Evolutionary conservation across 2,797 vertebrate species (phyloP), one percentile per base, ranked within the genome.

Genomic region (Coregonus ussuriensis): DNA sequence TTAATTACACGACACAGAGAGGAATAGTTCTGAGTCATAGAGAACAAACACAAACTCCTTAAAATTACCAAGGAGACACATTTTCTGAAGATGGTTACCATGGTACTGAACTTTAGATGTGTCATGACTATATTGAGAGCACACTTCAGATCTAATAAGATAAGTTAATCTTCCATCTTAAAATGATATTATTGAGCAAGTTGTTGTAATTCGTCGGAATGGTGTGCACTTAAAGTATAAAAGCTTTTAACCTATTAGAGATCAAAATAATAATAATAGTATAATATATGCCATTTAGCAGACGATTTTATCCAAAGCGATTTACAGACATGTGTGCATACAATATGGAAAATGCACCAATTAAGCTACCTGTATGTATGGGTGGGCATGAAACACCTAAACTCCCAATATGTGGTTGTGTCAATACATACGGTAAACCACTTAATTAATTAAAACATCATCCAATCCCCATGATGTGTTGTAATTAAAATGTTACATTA

Each of bases 1-100:
- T 62, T 62, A 62, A 62, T 62, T 62, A 62, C 56, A 62, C n/a
- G 14, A 62, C 18, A 62, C 56, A 62, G 56, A 62, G 56, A 21
- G 41, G 41, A 62, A 21, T n/a, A 62, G 2, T n/a, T 62, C 56
- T 47, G 41, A 47, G 41, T 47, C 41, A 47, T 47, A 11, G 41
- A 47, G 41, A 47, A 47, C 41, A 47, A 47, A 62, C 18, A n/a
- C 56, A n/a, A 62, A 62, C 18, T 62, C 6, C 56, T 1, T 7
- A 3, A 59, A 21, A 62, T 62, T n/a, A 62, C 56, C 56, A 21
- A 62, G 56, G n/a, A 21, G 56, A 21, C 6, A 54, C 53, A 62
- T n/a, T 62, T 62, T 18, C 18, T 62, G 56, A 62, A 62, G 56
- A 62, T 62, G 56, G 56, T 62, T 62, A 21, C 56, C 6, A n/a